A percentile compares a stretch with the other conserved stretches of the same genome.
Conservation (phyloP, 2,888 invertebrate species). For the Cephus rjabovi region DNA sequence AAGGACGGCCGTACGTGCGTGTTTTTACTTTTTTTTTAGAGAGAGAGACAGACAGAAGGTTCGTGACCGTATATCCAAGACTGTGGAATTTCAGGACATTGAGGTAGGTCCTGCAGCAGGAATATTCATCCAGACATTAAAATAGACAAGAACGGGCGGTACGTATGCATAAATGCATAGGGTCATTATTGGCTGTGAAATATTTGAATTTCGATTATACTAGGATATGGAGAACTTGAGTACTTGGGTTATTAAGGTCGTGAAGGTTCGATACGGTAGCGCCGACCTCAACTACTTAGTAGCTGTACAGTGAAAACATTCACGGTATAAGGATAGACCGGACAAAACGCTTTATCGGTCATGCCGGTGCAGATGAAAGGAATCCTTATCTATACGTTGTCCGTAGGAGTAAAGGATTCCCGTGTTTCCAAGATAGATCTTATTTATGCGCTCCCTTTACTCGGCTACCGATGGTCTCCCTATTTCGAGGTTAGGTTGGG, state of each 20-base stretch:
- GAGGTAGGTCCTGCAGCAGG: neutral
- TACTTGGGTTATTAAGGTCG: neutral
- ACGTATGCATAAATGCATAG: neutral
- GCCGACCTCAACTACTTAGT: neutral
- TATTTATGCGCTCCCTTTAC: conserved; percentile 60
- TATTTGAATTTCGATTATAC: neutral
- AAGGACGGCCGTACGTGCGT: neutral
- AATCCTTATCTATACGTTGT: conserved; percentile 56
- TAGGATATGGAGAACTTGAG: neutral
- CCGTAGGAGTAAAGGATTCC: conserved; percentile 60
- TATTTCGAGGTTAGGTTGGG: neutral
- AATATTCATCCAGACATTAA: neutral
- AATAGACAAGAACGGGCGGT: neutral
- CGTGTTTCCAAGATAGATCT: conserved; percentile 63
- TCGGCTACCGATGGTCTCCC: conserved; percentile 53
- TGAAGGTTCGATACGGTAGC: neutral
- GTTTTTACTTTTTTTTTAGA: neutral
- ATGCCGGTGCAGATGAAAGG: conserved; percentile 58
- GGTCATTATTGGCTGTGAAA: neutral
- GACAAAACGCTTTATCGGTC: conserved; percentile 53
- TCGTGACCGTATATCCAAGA: neutral
- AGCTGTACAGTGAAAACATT: neutral
- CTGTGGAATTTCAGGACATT: neutral
- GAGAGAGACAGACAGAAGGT: neutral
- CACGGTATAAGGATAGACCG: conserved; percentile 1